Evolutionary conservation across 2,113 vertebrate species (phyloP), one percentile per base, ranked within the genome.

Genomic region (Myotis lucifugus): DNA sequence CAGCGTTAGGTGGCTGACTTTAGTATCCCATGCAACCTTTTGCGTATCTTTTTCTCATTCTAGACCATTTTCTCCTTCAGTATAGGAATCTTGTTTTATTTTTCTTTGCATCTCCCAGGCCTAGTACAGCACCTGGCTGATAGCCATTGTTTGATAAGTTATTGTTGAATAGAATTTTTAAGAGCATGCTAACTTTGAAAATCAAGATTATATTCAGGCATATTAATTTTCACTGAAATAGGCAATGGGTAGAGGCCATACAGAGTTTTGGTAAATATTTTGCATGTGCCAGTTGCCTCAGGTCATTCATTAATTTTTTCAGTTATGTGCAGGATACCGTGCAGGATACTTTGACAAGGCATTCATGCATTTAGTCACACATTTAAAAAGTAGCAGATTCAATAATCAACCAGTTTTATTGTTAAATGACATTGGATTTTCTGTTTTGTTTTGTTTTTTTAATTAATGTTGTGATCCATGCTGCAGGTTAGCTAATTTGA

Each of bases 141-240:
- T 18, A 59, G 77, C 81, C 34, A 42, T 69, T 88, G 25, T 25
- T 90, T 88, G 83, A 52, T 25, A 70, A 85, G 52, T 42, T 21
- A 85, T 29, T 42, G 11, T 14, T 34, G 48, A 92, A 48, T 34
- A 8, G 29, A 61, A 74, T 69, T 92, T 85, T 90, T 66, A 17
- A 83, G 94, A 84, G 56, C 18, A 59, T 91, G 27, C 29, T 77
- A 77, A 67, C 32, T 76, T 94, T 94, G 52, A 88, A 74, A 64
- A 56, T 78, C 67, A 92, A 70, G 76, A 54, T 84, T 69, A 40
- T 56, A 87, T 70, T 93, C 50, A 59, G 18, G 1, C 5, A 67
- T 66, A 7, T 66, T 90, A 84, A 64, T 37, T 90, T 92, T 90
- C 85, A 78, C 23, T 74, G 91, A 83, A 69, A 83, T 34, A 87